Conservation (phyloP, 2,113 vertebrate species). For the Pungitius pungitius region DNA sequence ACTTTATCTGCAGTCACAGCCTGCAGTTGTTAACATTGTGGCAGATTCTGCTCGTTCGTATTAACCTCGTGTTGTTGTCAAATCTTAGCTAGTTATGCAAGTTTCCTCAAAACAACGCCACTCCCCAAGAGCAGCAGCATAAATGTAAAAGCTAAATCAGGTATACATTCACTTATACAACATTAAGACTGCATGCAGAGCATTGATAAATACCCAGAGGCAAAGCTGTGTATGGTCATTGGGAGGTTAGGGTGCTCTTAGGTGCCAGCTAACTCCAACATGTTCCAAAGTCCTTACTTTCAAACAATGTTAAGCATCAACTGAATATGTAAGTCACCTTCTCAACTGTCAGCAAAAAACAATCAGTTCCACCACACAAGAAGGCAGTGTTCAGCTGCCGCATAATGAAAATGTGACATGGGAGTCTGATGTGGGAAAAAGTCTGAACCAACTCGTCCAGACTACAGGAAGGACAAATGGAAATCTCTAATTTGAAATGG, state of each 20-base stretch:
- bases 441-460: slow-evolving; percentile 36
- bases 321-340: slow-evolving; percentile 68
- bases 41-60: slow-evolving; percentile 8
- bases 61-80: slow-evolving; percentile 19
- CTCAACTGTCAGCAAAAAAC: slow-evolving; percentile 67
- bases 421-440: slow-evolving; percentile 44
- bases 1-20: slow-evolving; percentile 19
- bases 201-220: slow-evolving; percentile 16
- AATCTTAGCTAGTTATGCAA: slow-evolving; percentile 20
- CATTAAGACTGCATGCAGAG: slow-evolving; percentile 6
- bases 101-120: neutral
- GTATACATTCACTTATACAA: neutral
- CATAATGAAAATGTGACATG: slow-evolving; percentile 67
- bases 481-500: slow-evolving; percentile 63
- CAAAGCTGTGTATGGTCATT: slow-evolving; percentile 24
- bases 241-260: slow-evolving; percentile 16
- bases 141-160: slow-evolving; percentile 7
- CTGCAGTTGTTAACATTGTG: slow-evolving; percentile 11
- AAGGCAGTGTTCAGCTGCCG: slow-evolving; percentile 37
- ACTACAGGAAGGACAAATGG: slow-evolving; percentile 61
- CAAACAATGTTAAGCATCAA: slow-evolving; percentile 43
- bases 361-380: slow-evolving; percentile 66
- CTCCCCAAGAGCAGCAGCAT: slow-evolving; percentile 24
- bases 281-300: slow-evolving; percentile 40
- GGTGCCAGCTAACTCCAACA: neutral